A percentile compares a stretch with the other conserved stretches of the same genome.
Conservation (phyloP, 2,113 vertebrate species). For the Solea solea region DNA sequence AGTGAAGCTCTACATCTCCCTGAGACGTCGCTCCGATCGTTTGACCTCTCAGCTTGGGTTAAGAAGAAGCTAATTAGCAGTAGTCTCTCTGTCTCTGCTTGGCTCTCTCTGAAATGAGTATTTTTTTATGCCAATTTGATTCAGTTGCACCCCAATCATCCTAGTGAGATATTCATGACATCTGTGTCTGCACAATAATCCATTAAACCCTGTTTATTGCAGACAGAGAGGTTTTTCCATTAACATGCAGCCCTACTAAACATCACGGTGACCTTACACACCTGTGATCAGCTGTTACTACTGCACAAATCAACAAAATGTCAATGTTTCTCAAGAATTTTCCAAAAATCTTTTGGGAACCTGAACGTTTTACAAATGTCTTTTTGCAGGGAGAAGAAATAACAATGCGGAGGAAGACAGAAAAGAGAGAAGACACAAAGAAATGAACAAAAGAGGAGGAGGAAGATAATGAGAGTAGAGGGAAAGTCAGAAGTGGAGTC, state of each 20-base stretch:
- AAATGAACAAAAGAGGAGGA: neutral
- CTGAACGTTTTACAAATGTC: no score
- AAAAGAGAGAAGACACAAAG: neutral
- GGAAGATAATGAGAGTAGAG: neutral
- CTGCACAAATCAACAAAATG: no score
- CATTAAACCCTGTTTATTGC: no score
- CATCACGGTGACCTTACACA: no score
- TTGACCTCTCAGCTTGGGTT: constrained; percentile 82
- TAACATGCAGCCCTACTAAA: no score
- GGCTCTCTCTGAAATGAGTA: constrained; percentile 20
- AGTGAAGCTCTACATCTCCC: constrained; percentile 34
- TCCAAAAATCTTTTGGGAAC: neutral
- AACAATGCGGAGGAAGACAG: neutral
- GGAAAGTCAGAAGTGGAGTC: constrained; percentile 11
- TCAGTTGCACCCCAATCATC: no score
- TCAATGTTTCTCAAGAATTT: neutral
- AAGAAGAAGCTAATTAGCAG: constrained; percentile 83
- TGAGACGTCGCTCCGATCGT: constrained; percentile 69
- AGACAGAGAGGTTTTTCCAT: no score
- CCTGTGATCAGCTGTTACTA: no score
- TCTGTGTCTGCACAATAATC: no score
- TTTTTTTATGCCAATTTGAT: no score
- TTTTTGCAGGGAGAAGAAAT: no score
- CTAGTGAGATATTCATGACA: no score
- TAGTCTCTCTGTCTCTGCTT: constrained; percentile 31